phyloP scores from a whole-genome alignment of 2,888 invertebrate genomes.

The Acronicta aceris region DNA sequence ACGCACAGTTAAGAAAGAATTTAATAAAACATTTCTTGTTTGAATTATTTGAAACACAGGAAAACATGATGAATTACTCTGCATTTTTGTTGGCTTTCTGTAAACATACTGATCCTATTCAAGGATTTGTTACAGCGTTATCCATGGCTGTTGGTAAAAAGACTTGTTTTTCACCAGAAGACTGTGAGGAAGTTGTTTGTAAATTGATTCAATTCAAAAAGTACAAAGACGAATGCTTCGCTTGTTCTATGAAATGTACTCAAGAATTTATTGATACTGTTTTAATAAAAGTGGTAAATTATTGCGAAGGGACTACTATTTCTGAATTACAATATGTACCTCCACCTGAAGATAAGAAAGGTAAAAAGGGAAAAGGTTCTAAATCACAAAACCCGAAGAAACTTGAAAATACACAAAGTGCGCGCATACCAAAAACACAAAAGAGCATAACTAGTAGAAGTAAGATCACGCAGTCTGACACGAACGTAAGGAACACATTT shows the following conservation, averaged over 20 bases:
- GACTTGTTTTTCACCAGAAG: constrained; percentile 81
- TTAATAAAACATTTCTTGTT: constrained; percentile 89
- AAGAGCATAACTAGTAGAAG: constrained; percentile 59
- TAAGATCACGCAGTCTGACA: constrained; percentile 69
- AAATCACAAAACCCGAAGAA: constrained; percentile 62
- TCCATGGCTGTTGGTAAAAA: constrained; percentile 88
- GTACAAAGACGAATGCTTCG: constrained; percentile 76
- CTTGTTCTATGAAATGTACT: constrained; percentile 76
- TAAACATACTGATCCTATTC: constrained; percentile 86
- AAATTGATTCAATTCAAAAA: constrained; percentile 76
- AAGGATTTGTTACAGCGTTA: constrained; percentile 89
- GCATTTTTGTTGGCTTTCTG: constrained; percentile 91
- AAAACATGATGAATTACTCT: constrained; percentile 89
- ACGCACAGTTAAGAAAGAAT: constrained; percentile 68
- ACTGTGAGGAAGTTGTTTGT: constrained; percentile 85
- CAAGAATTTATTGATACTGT: constrained; percentile 72
- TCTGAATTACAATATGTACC: constrained; percentile 73
- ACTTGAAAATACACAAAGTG: constrained; percentile 68
- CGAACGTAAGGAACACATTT: constrained; percentile 71
- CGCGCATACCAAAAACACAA: constrained; percentile 65
- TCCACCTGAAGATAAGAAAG: constrained; percentile 68
- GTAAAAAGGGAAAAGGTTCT: constrained; percentile 67
- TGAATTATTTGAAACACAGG: constrained; percentile 85
- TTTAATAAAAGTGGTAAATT: constrained; percentile 71
- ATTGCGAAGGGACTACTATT: constrained; percentile 77